Base-by-base conservation (phyloP, 2,113 vertebrate genomes). In the Odocoileus virginianus region DNA sequence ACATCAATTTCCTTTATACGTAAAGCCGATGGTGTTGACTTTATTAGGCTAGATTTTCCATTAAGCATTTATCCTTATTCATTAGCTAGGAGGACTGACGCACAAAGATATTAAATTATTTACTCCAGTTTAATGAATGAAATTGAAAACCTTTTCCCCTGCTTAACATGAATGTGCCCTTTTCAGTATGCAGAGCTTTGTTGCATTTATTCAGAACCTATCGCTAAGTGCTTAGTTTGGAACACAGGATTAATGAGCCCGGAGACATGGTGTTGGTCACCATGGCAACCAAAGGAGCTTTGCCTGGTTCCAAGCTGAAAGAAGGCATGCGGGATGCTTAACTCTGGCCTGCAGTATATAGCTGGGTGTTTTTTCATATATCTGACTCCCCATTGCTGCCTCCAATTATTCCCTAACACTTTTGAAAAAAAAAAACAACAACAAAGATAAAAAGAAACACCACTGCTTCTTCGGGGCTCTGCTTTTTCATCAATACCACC, bases 91-190 rank as follows among this genome's bases (percentile, higher is more conserved):
- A 97, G 96, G 93, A 97, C 93, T 93, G 96, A 96, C 16, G 23
- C 97, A 96, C 95, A 89, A 95, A 97, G 97, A 98, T 98, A 98
- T 98, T 98, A 98, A 98, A 98, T 98, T 98, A 98, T 98, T 98
- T 98, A 98, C 98, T 97, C 96, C 87, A 95, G 91, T 98, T 98
- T 98, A 98, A 98, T 98, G 97, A 98, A 97, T 98, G 96, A 98
- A 98, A 98, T 98, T 98, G 97, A 97, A 98, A 98, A 98, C 96
- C 97, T 93, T 97, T 97, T n/a, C 92, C 89, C 89, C 97, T 96
- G 95, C 97, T 97, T 98, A 97, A 97, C 98, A 91, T 84, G 97
- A 97, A 95, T 89, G 96, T 97, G 97, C 97, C 97, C 98, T 98
- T 98, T 98, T 98, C 96, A 98, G 96, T 96, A 97, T 97, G 97